Evolutionary conservation across 2,888 invertebrate genomes (phyloP).

Genomic region (Ennomos quercinarius): DNA sequence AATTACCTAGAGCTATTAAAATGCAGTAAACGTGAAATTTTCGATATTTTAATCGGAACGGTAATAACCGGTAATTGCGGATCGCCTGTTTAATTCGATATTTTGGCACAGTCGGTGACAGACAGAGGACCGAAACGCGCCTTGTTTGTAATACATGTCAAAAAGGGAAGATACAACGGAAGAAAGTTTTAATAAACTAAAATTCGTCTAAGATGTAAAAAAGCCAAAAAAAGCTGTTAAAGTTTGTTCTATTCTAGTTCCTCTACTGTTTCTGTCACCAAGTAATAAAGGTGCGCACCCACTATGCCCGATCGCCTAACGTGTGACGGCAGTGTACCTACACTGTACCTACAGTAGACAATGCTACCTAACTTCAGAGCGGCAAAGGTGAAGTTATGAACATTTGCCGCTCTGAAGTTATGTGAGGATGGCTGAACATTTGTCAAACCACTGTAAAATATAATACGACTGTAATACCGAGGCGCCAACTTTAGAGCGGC

Average conservation of each 20-base stretch:
- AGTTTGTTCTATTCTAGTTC: background rate
- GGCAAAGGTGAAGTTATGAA: background rate
- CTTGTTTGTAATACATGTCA: background rate
- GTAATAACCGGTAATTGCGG: constrained; percentile 36
- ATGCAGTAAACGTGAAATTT: constrained; percentile 12
- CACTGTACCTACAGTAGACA: no score
- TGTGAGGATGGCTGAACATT: no score
- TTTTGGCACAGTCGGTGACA: constrained; percentile 72
- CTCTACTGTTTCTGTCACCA: constrained; percentile 29
- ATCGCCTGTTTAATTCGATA: constrained; percentile 43
- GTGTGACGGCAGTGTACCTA: constrained; percentile 4
- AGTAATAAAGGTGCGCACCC: constrained; percentile 10
- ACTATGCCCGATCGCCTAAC: background rate
- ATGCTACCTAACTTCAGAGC: no score
- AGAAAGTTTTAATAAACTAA: constrained; percentile 1
- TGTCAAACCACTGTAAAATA: no score
- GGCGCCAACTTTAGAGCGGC: no score
- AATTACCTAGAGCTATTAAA: constrained; percentile 13
- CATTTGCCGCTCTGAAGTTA: background rate
- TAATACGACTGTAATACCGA: no score
- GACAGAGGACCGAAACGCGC: constrained; percentile 40
- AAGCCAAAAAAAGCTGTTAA: no score
- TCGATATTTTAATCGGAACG: constrained; percentile 2
- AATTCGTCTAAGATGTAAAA: background rate
- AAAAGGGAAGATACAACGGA: constrained; percentile 5